Evolutionary conservation across 2,888 invertebrate species (phyloP).

Genomic region (Volucella inflata): DNA sequence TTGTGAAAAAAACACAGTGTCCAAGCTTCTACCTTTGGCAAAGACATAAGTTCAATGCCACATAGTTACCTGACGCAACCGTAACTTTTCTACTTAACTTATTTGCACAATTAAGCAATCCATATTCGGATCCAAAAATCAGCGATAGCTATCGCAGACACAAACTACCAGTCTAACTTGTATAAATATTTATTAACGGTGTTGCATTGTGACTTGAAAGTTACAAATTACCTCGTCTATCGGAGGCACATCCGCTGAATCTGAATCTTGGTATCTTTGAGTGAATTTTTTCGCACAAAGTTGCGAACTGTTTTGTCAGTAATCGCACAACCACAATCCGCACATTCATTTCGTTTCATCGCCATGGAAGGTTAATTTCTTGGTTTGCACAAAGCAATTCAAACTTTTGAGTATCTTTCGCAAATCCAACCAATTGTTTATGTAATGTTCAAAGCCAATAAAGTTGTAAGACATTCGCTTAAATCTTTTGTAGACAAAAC

Average conservation of each 20-base stretch:
- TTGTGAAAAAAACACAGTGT: too few species aligned
- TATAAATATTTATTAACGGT: not conserved
- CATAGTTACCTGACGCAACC: not conserved
- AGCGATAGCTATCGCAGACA: too few species aligned
- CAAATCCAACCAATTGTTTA: conserved; percentile 26
- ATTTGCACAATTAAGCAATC: not conserved
- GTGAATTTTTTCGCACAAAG: conserved; percentile 16
- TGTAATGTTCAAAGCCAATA: conserved; percentile 24
- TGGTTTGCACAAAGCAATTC: conserved; percentile 21
- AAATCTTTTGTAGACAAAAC: conserved; percentile 2
- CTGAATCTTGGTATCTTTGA: conserved; percentile 27
- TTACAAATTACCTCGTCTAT: conserved; percentile 12
- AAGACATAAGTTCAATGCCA: conserved; percentile 15
- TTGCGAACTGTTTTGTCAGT: not conserved
- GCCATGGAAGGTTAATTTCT: conserved; percentile 22
- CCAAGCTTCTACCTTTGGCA: too few species aligned
- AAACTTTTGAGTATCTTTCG: conserved; percentile 30
- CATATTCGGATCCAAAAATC: not conserved
- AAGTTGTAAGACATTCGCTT: conserved; percentile 5
- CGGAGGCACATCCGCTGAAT: conserved; percentile 48
- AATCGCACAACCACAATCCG: not conserved
- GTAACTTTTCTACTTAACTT: not conserved
- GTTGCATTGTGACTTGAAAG: conserved; percentile 16
- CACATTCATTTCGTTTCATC: not conserved
- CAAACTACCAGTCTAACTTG: not conserved